Evolutionary conservation across 1,140 invertebrate genomes (phyloP).

Genomic region (Cepaea nemoralis): DNA sequence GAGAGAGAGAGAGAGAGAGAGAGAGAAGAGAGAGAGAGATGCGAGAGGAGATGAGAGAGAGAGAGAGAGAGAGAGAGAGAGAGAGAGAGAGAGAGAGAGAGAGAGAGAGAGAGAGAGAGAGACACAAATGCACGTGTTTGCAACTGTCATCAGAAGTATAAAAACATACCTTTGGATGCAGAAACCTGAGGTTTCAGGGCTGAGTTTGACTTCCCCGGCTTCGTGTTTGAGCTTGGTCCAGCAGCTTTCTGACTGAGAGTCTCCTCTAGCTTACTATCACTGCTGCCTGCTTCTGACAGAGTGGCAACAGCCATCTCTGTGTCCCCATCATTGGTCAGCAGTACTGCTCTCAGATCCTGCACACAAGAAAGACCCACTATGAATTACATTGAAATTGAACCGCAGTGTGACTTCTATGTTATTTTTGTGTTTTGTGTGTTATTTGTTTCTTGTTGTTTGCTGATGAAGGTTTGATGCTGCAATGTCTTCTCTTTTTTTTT

Average conservation of each 20-base stretch:
- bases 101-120: too few relatives aligned
- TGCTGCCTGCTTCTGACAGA: conserved; percentile 16
- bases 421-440: not conserved
- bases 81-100: too few relatives aligned
- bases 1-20: too few relatives aligned
- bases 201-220: not conserved
- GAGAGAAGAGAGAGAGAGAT: too few relatives aligned
- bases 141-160: too few relatives aligned
- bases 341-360: conserved; percentile 16
- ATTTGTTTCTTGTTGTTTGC: too few relatives aligned
- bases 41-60: too few relatives aligned
- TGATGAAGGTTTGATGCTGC: too few relatives aligned
- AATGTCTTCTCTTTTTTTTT: too few relatives aligned
- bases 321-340: conserved; percentile 19
- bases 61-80: too few relatives aligned
- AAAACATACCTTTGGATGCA: conserved; percentile 12
- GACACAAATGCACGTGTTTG: too few relatives aligned
- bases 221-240: not conserved
- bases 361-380: not conserved
- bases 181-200: conserved; percentile 17
- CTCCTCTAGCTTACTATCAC: conserved; percentile 14
- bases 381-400: not conserved
- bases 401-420: not conserved
- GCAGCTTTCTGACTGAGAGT: conserved; percentile 2
- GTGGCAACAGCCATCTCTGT: conserved; percentile 16